phyloP scores from a whole-genome alignment of 1,140 invertebrate genomes.

The Acromyrmex charruanus region DNA sequence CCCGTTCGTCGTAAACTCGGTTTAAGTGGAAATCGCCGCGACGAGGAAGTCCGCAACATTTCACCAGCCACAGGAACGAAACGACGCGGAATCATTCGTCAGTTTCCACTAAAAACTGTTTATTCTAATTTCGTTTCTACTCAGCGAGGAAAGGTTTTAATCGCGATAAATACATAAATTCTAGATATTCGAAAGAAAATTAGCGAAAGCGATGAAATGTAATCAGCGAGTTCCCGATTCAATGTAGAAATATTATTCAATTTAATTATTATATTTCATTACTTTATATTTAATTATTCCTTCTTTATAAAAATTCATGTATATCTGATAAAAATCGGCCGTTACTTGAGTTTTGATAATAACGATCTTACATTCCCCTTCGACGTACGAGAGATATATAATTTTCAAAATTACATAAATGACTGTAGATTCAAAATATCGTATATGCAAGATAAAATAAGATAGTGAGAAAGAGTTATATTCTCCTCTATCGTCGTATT shows the following conservation, averaged over 20 bases:
- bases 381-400: not conserved
- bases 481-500: conserved; percentile 15
- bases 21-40: conserved; percentile 41
- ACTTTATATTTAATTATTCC: not conserved
- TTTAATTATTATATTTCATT: conserved; percentile 2
- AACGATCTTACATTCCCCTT: not conserved
- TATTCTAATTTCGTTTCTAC: not conserved
- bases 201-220: too few species aligned
- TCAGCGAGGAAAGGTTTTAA: not conserved
- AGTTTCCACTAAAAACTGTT: conserved; percentile 7
- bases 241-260: not conserved
- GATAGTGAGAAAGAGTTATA: conserved; percentile 9
- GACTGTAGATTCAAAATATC: not conserved
- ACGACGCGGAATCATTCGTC: conserved; percentile 7
- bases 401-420: not conserved
- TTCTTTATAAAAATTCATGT: not conserved
- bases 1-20: conserved; percentile 48
- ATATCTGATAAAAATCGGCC: not conserved
- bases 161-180: not conserved
- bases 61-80: not conserved
- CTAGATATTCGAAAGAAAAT: not conserved
- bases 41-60: conserved; percentile 43
- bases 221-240: not conserved
- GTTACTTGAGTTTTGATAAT: not conserved
- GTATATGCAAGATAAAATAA: not conserved